Evolutionary conservation across 2,797 vertebrate genomes (phyloP).

Genomic region (Helicolenus hilgendorfi): DNA sequence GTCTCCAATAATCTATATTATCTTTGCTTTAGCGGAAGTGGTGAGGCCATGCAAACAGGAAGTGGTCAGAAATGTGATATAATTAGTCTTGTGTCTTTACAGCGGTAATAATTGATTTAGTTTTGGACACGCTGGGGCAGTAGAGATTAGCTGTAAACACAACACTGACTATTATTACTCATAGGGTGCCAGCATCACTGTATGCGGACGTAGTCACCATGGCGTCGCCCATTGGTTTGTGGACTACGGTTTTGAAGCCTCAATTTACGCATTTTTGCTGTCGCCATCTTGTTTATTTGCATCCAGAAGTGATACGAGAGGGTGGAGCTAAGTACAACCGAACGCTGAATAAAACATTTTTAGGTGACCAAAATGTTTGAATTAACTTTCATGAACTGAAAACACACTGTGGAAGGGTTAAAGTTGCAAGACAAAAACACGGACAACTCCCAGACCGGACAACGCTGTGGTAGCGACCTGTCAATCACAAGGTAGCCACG

Average conservation of each 20-base stretch:
- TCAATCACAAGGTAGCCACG: no score
- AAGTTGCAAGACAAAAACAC: fast-evolving
- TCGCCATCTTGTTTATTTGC: no score
- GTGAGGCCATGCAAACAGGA: constrained; percentile 17
- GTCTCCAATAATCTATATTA: background rate
- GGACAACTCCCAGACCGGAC: fast-evolving
- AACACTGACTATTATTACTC: background rate
- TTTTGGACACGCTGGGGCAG: background rate
- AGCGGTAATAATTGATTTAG: background rate
- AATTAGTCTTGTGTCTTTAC: background rate
- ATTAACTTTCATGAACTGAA: no score
- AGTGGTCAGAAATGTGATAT: background rate
- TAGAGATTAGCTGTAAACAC: background rate
- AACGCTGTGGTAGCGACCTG: no score
- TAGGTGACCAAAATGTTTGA: no score
- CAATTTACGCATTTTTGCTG: fast-evolving
- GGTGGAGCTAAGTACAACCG: no score
- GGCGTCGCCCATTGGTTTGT: no score
- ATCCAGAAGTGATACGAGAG: no score
- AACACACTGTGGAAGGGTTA: no score
- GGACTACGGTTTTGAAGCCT: no score
- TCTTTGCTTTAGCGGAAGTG: constrained; percentile 26
- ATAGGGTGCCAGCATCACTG: background rate
- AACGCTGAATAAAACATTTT: no score
- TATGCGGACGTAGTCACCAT: no score